Conservation (phyloP, 2,797 vertebrate species). For the Astyanax mexicanus region DNA sequence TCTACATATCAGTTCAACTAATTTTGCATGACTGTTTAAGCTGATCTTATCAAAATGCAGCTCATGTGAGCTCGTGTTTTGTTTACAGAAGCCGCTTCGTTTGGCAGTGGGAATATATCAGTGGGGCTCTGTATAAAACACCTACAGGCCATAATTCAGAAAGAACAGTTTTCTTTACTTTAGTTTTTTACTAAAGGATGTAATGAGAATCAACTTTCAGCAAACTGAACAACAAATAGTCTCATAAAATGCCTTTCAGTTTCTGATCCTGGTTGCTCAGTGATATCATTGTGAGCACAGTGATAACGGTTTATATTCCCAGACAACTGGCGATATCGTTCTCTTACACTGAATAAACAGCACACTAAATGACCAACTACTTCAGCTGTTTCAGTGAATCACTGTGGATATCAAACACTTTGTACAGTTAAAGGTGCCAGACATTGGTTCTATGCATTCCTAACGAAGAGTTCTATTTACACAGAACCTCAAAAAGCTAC, state of each 20-base stretch:
- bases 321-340: neutral
- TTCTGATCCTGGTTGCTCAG: conserved; percentile 2
- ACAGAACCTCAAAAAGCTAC: conserved; percentile 67
- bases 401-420: conserved; percentile 49
- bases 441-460: conserved; percentile 82
- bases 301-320: neutral
- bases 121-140: conserved; percentile 56
- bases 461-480: conserved; percentile 60
- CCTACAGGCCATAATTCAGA: conserved; percentile 55
- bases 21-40: conserved; percentile 14
- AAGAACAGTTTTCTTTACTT: conserved; percentile 67
- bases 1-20: conserved; percentile 19
- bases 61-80: conserved; percentile 57
- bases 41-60: conserved; percentile 34
- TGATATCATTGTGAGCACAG: conserved; percentile 16
- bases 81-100: conserved; percentile 70
- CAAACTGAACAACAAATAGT: neutral
- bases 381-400: conserved; percentile 14
- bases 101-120: conserved; percentile 75
- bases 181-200: too few species aligned
- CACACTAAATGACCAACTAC: conserved; percentile 3
- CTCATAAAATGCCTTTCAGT: neutral
- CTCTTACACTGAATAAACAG: conserved; percentile 5
- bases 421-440: conserved; percentile 67
- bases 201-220: conserved; percentile 30